A percentile compares a stretch with the other conserved stretches of the same genome.
Conservation (phyloP, 1,140 invertebrate genomes). For the Saccostrea echinata region DNA sequence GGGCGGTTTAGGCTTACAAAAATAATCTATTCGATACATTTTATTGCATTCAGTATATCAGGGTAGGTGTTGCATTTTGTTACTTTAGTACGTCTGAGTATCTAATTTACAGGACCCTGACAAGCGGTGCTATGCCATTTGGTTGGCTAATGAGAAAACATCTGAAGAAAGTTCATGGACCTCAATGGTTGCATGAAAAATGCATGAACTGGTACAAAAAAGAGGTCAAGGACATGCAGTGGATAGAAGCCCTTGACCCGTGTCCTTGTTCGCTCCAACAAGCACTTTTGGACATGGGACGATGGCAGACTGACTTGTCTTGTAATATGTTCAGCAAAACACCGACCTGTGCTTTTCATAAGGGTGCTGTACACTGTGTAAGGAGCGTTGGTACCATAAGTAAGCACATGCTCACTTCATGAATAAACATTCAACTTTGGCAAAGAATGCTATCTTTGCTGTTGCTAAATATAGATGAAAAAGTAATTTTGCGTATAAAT, state of each 20-base stretch:
- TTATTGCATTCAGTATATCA: no score
- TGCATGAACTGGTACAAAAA: slow-evolving; percentile 67
- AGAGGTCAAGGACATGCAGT: slow-evolving; percentile 64
- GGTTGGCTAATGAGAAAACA: slow-evolving; percentile 71
- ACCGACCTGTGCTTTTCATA: slow-evolving; percentile 93
- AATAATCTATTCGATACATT: no score
- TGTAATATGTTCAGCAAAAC: slow-evolving; percentile 90
- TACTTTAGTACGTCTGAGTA: not conserved
- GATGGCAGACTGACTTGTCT: slow-evolving; percentile 93
- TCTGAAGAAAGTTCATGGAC: slow-evolving; percentile 58
- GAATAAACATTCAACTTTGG: no score
- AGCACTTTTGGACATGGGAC: slow-evolving; percentile 93
- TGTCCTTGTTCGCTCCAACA: slow-evolving; percentile 96
- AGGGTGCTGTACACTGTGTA: slow-evolving; percentile 94
- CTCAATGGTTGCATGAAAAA: slow-evolving; percentile 65
- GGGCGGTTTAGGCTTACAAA: no score
- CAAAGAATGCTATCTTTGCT: no score
- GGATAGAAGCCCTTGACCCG: slow-evolving; percentile 81
- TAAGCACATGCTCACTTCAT: not conserved
- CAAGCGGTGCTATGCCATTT: slow-evolving; percentile 63
- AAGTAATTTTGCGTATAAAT: no score
- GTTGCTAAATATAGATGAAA: no score
- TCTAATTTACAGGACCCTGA: slow-evolving; percentile 58
- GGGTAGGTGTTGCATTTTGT: no score
- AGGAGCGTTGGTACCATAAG: slow-evolving; percentile 88